Evolutionary conservation across 2,113 vertebrate species (phyloP).

Genomic region (Herpetotheres cachinnans): DNA sequence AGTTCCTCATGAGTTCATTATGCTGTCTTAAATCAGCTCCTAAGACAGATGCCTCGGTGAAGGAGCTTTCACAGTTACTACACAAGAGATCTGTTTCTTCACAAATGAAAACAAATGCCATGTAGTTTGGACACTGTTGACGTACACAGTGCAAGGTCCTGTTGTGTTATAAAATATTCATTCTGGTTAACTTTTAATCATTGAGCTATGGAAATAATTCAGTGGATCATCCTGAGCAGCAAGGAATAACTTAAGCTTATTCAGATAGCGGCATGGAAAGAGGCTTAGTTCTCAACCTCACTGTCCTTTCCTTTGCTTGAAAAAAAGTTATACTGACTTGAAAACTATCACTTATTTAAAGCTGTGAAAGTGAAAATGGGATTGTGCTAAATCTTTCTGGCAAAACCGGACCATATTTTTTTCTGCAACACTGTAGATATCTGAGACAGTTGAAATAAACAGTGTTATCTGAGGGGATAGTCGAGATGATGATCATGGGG

Average conservation of each 20-base stretch:
- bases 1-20: background rate
- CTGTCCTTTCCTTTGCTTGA: background rate
- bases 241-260: background rate
- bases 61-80: background rate
- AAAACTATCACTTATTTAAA: background rate
- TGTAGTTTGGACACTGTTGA: background rate
- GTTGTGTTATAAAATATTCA: background rate
- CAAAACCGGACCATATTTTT: background rate
- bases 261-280: background rate
- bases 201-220: background rate
- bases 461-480: background rate
- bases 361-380: background rate
- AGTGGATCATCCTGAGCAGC: background rate
- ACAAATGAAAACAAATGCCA: background rate
- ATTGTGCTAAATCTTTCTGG: background rate
- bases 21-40: background rate
- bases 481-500: background rate
- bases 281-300: background rate
- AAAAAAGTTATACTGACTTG: background rate
- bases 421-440: background rate
- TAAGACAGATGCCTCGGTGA: background rate
- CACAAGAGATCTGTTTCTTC: background rate
- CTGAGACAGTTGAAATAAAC: background rate
- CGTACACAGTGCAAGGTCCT: background rate
- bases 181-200: background rate